These are phyloP conservation scores for Sibirionetta formosa DNA, from an alignment of 2,797 vertebrate genomes.

Conservation along the genomic window DNA sequence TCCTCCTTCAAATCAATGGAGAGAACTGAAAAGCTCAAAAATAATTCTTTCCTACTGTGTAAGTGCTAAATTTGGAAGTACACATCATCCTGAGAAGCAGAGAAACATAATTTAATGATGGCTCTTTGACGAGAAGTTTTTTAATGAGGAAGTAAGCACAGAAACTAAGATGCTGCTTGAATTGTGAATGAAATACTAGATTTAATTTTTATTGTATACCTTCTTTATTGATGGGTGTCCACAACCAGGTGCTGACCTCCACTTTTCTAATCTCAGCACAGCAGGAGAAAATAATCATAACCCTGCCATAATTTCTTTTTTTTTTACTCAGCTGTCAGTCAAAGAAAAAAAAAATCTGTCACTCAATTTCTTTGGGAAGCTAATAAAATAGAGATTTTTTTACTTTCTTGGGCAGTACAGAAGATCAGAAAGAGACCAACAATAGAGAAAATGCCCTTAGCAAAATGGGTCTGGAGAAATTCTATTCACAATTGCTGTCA, in stretches of 20 bases:
- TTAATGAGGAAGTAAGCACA: slow-evolving; percentile 31
- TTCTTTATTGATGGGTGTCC: background rate
- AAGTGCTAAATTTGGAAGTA: slow-evolving; percentile 20
- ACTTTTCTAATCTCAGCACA: background rate
- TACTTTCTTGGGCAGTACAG: background rate
- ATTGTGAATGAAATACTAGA: background rate
- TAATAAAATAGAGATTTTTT: background rate
- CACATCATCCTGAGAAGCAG: background rate
- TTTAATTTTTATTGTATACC: background rate
- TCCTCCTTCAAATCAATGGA: background rate
- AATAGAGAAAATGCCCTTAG: background rate
- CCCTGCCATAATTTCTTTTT: background rate
- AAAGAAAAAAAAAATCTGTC: background rate
- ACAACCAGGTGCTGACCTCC: background rate
- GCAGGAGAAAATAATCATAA: slow-evolving; percentile 5
- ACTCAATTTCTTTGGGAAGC: background rate
- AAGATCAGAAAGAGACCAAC: background rate
- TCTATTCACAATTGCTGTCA: background rate
- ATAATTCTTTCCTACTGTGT: background rate
- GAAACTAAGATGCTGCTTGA: background rate
- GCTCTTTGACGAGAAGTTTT: slow-evolving; percentile 1
- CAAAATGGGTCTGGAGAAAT: background rate
- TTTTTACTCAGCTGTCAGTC: background rate
- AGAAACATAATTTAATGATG: slow-evolving; percentile 13
- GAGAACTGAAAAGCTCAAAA: background rate